Conservation (phyloP, 2,888 invertebrate species). For the Oscheius sp. region DNA sequence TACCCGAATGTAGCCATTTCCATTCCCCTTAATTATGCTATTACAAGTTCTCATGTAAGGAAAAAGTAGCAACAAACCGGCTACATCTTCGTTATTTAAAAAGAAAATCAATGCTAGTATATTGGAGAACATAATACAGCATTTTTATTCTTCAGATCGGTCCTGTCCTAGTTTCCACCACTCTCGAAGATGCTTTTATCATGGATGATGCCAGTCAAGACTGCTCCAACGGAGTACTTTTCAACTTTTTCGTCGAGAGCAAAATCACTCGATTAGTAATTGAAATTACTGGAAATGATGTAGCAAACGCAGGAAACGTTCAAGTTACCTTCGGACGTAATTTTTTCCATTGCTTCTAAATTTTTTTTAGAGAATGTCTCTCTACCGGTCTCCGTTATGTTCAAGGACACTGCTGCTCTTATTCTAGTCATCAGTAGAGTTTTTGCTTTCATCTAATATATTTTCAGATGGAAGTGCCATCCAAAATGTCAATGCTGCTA, state of each 20-base stretch:
- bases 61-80: no score
- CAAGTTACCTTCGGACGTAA: not conserved
- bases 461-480: slow-evolving; percentile 1
- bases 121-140: no score
- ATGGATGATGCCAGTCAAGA: slow-evolving; percentile 34
- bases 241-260: not conserved
- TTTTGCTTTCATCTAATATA: not conserved
- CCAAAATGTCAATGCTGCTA: slow-evolving; percentile 4
- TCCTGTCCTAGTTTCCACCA: slow-evolving; percentile 5
- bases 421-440: not conserved
- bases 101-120: no score
- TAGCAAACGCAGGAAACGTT: not conserved
- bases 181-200: slow-evolving; percentile 38
- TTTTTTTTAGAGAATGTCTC: not conserved
- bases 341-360: no score
- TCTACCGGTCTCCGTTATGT: not conserved
- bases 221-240: not conserved
- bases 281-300: not conserved
- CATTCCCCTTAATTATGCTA: no score
- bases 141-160: slow-evolving; percentile 3
- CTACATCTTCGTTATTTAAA: no score
- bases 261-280: no score
- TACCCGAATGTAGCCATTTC: no score
- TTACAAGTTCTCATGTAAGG: no score
- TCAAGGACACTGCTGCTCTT: not conserved